Conservation (phyloP, 1,140 invertebrate species). For the Conus betulinus region DNA sequence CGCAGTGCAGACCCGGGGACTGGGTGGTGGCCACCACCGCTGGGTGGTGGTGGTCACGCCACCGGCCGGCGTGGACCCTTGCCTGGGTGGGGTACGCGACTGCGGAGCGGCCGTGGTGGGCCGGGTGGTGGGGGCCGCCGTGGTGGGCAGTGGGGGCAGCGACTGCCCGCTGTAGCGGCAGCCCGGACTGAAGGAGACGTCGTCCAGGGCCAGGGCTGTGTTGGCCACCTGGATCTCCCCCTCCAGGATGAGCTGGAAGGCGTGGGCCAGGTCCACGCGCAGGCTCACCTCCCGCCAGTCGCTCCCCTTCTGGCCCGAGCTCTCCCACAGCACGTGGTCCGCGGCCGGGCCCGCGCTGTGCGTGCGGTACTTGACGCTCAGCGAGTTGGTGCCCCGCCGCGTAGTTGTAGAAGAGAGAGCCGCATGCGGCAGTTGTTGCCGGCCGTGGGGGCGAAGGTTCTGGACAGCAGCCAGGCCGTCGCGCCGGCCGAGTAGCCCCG, state of each 20-base stretch:
- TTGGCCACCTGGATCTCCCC: conserved; percentile 58
- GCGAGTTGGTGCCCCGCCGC: conserved; percentile 60
- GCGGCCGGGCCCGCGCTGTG: conserved; percentile 61
- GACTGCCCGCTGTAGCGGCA: conserved; percentile 45
- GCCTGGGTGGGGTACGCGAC: no score
- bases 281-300: conserved; percentile 58
- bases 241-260: conserved; percentile 68
- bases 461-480: conserved; percentile 61
- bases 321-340: conserved; percentile 51
- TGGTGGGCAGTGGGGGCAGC: conserved; percentile 45
- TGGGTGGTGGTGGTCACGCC: no score
- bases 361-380: conserved; percentile 61
- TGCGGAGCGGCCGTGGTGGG: no score
- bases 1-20: conserved; percentile 40
- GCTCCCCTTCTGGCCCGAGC: conserved; percentile 56
- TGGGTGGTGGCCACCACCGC: conserved; percentile 3
- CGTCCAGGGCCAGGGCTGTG: conserved; percentile 72
- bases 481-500: conserved; percentile 59
- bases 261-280: conserved; percentile 41
- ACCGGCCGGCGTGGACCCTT: no score
- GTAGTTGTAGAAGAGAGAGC: conserved; percentile 73
- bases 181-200: conserved; percentile 68
- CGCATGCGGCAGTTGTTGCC: conserved; percentile 43
- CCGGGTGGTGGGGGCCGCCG: conserved; percentile 37
- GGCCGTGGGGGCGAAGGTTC: conserved; percentile 30